phyloP scores from a whole-genome alignment of 1,140 invertebrate genomes.

The Steinernema feltiae region DNA sequence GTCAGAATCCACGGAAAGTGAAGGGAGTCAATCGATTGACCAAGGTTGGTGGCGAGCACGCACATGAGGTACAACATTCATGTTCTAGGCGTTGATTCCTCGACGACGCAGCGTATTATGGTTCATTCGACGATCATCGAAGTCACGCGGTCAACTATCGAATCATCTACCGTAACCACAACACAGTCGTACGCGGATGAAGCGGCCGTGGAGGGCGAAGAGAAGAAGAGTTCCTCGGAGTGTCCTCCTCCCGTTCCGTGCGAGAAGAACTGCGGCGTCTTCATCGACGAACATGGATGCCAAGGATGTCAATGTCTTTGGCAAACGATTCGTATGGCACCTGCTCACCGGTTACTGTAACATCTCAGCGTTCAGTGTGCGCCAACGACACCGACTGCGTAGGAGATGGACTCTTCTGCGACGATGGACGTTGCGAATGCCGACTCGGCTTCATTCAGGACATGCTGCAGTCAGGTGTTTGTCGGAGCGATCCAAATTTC shows the following conservation, averaged over 20 bases:
- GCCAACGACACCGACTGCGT: constrained; percentile 11
- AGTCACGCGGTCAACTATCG: not conserved
- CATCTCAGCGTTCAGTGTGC: constrained; percentile 16
- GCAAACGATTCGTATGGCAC: constrained; percentile 4
- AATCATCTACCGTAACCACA: not conserved
- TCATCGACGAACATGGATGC: constrained; percentile 21
- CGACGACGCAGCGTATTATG: not conserved
- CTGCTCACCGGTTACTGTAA: not conserved
- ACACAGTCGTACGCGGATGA: not conserved
- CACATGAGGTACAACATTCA: no score
- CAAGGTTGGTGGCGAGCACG: no score
- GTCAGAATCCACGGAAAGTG: not conserved
- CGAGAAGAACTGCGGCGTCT: constrained; percentile 19
- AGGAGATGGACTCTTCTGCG: constrained; percentile 19
- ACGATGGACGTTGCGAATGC: constrained; percentile 24
- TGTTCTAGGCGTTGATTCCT: no score
- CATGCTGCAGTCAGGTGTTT: not conserved
- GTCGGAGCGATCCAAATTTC: not conserved
- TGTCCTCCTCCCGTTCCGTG: constrained; percentile 17
- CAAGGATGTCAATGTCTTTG: constrained; percentile 31
- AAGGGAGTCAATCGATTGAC: no score
- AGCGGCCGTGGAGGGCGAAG: not conserved
- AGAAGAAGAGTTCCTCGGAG: not conserved
- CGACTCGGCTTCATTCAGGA: constrained; percentile 17
- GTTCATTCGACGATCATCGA: not conserved